These are phyloP conservation scores for Watsonalla cultraria DNA, from an alignment of 2,888 invertebrate species.

Conservation along the genomic window DNA sequence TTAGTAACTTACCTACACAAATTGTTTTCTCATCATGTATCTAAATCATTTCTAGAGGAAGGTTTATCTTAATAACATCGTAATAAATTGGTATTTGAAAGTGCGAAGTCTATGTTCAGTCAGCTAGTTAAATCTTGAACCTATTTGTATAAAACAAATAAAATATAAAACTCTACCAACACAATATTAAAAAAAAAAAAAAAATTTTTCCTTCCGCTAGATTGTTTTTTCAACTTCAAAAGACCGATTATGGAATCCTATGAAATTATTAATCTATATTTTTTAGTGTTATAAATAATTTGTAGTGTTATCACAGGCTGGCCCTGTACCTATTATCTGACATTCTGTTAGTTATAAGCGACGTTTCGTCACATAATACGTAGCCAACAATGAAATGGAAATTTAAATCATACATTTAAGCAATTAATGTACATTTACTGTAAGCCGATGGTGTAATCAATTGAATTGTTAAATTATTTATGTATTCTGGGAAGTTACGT, in stretches of 20 bases:
- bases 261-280: not conserved
- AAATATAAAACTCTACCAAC: too few species aligned
- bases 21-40: too few species aligned
- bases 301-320: conserved; percentile 59
- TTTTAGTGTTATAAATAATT: conserved; percentile 16
- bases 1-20: too few species aligned
- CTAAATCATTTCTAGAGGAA: too few species aligned
- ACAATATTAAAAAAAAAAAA: too few species aligned
- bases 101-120: too few species aligned
- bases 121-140: too few species aligned
- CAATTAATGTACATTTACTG: conserved; percentile 32
- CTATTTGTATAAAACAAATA: too few species aligned
- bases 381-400: conserved; percentile 34
- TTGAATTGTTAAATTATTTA: conserved; percentile 73
- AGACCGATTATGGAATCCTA: not conserved
- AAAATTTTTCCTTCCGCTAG: too few species aligned
- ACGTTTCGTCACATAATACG: conserved; percentile 9
- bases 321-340: conserved; percentile 50
- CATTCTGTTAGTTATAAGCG: conserved; percentile 40
- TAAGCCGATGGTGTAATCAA: conserved; percentile 55
- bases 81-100: too few species aligned
- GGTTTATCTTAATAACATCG: too few species aligned
- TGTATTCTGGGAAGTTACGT: conserved; percentile 72
- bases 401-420: conserved; percentile 28
- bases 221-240: too few species aligned